Base-by-base conservation (phyloP, 2,113 vertebrate genomes). In the Tauraco erythrolophus region DNA sequence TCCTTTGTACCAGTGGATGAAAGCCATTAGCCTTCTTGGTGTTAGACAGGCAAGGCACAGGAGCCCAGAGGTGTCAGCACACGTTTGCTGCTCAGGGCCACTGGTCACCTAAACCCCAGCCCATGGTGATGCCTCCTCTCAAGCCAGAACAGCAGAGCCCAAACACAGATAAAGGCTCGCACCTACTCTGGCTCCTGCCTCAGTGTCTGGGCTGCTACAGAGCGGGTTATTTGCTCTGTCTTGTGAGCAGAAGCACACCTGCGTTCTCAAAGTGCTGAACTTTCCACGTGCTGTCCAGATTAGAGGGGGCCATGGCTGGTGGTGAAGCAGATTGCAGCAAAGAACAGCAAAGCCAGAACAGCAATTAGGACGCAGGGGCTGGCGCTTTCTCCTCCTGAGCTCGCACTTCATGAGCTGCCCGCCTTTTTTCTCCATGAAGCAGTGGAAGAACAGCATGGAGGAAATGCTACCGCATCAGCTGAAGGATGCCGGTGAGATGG, bases 391-490 rank as follows among this genome's bases (percentile, higher is more conserved):
- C 33, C 65, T 72, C 58, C 64, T 5, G 4, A 51, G 46, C 23
- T 41, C 7, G 0, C 0, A 0, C 30, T 64, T 64, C 41, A 31
- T 3, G 3, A 69, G 41, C 45, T 54, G 27, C 16, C 50, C 50
- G 39, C 18, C 33, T 28, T 76, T 51, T 25, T 65, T n/a, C 39
- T 45, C 23, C 37, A 16, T 3, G 1, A 7, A 17, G 15, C 2
- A 2, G 37, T 43, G 39, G 46, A 46, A 74, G 28, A 57, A 23
- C 22, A 57, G 54, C 24, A 39, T 54, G 6, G 0, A 61, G 60
- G 69, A 74, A 75, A 46, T 1, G 1, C 64, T 54, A 3, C 50
- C 1, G 1, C 50, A 25, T 46, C 41, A 43, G 71, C 57, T 62
- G 37, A 62, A 35, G 56, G 79, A 25, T 33, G 37, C 35, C 17